Conservation (phyloP, 2,797 vertebrate species). For the Acanthopagrus latus region DNA sequence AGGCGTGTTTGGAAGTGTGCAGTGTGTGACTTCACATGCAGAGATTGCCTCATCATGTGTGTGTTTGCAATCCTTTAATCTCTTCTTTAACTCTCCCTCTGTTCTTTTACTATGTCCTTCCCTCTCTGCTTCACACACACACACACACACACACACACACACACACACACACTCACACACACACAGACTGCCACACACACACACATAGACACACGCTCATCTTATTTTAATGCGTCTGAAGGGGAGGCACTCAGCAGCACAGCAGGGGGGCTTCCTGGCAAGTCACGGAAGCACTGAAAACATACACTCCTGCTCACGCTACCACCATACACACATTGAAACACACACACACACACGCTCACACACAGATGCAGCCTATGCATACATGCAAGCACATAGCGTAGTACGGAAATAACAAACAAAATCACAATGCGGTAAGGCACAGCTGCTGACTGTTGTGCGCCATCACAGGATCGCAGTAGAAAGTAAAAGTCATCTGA, state of each 20-base stretch:
- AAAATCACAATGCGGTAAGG: slow-evolving; percentile 9
- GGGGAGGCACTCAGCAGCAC: slow-evolving; percentile 82
- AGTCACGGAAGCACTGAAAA: slow-evolving; percentile 86
- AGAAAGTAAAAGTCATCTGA: slow-evolving; percentile 43
- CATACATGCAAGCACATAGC: slow-evolving; percentile 35
- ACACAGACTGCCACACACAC: slow-evolving; percentile 8
- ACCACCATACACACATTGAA: slow-evolving; percentile 58
- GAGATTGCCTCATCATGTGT: slow-evolving; percentile 44
- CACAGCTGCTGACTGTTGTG: slow-evolving; percentile 16
- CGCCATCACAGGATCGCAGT: slow-evolving; percentile 10
- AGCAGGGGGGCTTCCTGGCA: slow-evolving; percentile 83
- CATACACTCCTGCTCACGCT: slow-evolving; percentile 80
- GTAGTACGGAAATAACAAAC: slow-evolving; percentile 30
- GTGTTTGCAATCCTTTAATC: slow-evolving; percentile 69
- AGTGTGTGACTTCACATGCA: slow-evolving; percentile 15
- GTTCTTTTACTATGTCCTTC: slow-evolving; percentile 53
- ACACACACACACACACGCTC: slow-evolving; percentile 48
- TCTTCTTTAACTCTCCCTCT: slow-evolving; percentile 62
- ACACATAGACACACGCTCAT: slow-evolving; percentile 74
- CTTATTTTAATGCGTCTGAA: slow-evolving; percentile 87
- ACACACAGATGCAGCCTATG: slow-evolving; percentile 35
- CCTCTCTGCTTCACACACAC: slow-evolving; percentile 25
- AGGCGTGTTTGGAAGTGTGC: slow-evolving; percentile 51
- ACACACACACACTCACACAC: slow-evolving; percentile 20
- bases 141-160: slow-evolving; percentile 41